Evolutionary conservation across 2,888 invertebrate species (phyloP).

Genomic region (Harpalus rufipes): DNA sequence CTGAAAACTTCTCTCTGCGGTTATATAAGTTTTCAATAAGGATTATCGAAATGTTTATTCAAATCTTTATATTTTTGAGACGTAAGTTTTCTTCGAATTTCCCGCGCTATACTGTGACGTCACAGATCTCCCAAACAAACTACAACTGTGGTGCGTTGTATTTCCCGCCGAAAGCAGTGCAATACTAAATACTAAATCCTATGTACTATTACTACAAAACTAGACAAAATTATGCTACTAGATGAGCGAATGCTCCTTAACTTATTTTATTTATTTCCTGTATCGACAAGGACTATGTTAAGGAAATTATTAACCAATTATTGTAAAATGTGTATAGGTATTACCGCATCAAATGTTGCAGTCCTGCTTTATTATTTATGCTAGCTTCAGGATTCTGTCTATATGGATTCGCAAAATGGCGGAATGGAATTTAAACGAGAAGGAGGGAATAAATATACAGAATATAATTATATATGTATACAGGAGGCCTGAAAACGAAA

Average conservation of each 20-base stretch:
- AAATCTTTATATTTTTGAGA: too few species aligned
- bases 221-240: slow-evolving; percentile 38
- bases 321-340: slow-evolving; percentile 75
- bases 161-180: slow-evolving; percentile 44
- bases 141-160: background rate
- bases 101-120: too few species aligned
- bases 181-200: slow-evolving; percentile 51
- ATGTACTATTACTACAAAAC: slow-evolving; percentile 44
- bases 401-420: slow-evolving; percentile 34
- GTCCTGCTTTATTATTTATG: slow-evolving; percentile 70
- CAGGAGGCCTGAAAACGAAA: background rate
- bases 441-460: background rate
- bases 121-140: too few species aligned
- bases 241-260: slow-evolving; percentile 22
- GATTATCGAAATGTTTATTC: too few species aligned
- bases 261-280: slow-evolving; percentile 73
- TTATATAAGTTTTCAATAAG: too few species aligned
- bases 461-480: background rate
- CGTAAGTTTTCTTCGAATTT: too few species aligned
- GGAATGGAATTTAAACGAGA: slow-evolving; percentile 14
- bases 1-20: too few species aligned
- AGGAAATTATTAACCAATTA: slow-evolving; percentile 70
- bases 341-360: slow-evolving; percentile 70
- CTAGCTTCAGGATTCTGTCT: slow-evolving; percentile 64
- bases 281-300: slow-evolving; percentile 55